Evolutionary conservation across 2,797 vertebrate species (phyloP).

Genomic region (Esox masquinongy): DNA sequence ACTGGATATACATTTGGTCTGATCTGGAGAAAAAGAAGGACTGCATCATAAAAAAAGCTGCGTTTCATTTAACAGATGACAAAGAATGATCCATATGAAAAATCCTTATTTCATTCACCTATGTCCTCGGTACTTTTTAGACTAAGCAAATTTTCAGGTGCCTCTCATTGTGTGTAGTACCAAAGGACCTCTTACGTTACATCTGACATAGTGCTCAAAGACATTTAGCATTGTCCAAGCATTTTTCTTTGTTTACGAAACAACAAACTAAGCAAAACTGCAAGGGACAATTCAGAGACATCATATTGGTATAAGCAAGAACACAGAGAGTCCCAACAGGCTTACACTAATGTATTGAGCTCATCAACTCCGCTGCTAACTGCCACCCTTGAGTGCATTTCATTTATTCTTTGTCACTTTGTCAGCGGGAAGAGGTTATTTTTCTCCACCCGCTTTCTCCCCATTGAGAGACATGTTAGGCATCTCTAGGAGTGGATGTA

Average conservation of each 20-base stretch:
- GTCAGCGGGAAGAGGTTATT: slow-evolving; percentile 24
- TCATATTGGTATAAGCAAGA: slow-evolving; percentile 17
- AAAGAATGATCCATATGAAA: not conserved
- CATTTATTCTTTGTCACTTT: slow-evolving; percentile 23
- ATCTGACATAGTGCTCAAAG: not conserved
- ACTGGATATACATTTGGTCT: not conserved
- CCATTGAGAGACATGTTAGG: slow-evolving; percentile 76
- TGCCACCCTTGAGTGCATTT: slow-evolving; percentile 19
- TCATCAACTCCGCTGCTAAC: slow-evolving; percentile 29
- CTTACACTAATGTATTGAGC: slow-evolving; percentile 28
- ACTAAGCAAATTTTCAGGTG: not conserved
- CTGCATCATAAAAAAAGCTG: not conserved
- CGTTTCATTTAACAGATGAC: not conserved
- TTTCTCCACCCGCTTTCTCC: slow-evolving; percentile 43
- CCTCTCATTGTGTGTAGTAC: not conserved
- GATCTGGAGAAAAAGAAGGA: not conserved
- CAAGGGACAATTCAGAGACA: not conserved
- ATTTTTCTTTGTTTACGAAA: slow-evolving; percentile 11
- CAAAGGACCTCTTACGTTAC: slow-evolving; percentile 11
- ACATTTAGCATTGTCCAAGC: slow-evolving; percentile 6
- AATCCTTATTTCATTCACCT: not conserved
- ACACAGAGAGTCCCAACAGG: slow-evolving; percentile 6
- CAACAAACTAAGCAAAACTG: slow-evolving; percentile 6
- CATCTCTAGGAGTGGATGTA: slow-evolving; percentile 65
- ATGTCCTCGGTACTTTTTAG: not conserved